Evolutionary conservation across 2,113 vertebrate genomes (phyloP).

Genomic region (Piaya cayana): DNA sequence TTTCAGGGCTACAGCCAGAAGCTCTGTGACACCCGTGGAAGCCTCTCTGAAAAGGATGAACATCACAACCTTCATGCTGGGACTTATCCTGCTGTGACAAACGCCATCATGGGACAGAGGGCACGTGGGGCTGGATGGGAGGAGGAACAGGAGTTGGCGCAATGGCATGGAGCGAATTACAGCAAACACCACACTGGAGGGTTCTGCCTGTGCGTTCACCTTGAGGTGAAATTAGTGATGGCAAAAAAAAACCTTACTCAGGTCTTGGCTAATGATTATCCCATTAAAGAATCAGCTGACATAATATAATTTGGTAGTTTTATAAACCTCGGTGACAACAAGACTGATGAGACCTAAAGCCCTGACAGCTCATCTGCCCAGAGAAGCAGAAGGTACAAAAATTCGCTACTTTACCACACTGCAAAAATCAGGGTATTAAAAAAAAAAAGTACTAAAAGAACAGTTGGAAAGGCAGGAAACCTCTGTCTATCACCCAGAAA

Average conservation of each 20-base stretch:
- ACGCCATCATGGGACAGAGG: rapidly evolving
- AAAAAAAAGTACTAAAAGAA: not conserved
- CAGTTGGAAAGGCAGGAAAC: rapidly evolving
- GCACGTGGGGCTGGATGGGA: rapidly evolving
- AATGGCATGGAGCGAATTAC: not conserved
- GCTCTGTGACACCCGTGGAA: rapidly evolving
- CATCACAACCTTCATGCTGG: not conserved
- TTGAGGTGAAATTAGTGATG: slow-evolving; percentile 38
- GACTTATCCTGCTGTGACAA: rapidly evolving
- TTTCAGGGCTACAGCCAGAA: not conserved
- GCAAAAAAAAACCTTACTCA: slow-evolving; percentile 50
- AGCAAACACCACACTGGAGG: rapidly evolving
- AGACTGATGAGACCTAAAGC: slow-evolving; percentile 70
- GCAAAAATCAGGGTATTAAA: not conserved
- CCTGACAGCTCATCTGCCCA: not conserved
- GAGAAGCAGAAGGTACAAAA: not conserved
- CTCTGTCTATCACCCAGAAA: not conserved
- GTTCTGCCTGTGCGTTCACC: not conserved
- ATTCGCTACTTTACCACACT: not conserved
- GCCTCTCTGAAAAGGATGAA: not conserved
- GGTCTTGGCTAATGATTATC: slow-evolving; percentile 54
- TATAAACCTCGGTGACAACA: slow-evolving; percentile 74
- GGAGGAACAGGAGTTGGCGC: not conserved
- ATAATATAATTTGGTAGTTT: slow-evolving; percentile 59
- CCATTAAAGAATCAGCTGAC: slow-evolving; percentile 54